Base-by-base conservation (phyloP, 2,113 vertebrate genomes). In the Vulpes lagopus region DNA sequence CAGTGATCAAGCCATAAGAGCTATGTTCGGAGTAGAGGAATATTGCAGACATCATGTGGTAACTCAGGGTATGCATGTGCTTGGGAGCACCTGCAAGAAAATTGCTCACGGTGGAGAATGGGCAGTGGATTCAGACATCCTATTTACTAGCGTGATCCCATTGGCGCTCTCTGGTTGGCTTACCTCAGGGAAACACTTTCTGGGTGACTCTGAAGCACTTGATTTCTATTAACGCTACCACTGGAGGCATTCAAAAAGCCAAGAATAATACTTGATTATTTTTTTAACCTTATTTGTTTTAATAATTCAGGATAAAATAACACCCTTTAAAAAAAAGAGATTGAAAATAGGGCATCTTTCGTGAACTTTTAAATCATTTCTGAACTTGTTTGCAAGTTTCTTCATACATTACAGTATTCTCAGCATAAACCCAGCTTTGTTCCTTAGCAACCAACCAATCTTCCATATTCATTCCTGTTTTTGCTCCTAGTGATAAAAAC, bases 11-110 rank as follows among this genome's bases (percentile, higher is more conserved):
- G 32, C 2, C 19, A 23, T 14, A 14, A 67, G 11, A 57, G 57
- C 10, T 57, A 0, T 10, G 16, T 16, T 30, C 0, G 0, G 25
- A 57, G 14, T 14, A 1, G 30, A 62, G 12, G 38, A 71, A 96
- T 76, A 32, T 27, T 4, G 0, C 22, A 57, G 55, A 53, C 11
- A 9, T 19, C 30, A 64, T 51, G 30, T 27, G 25, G 6, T 43
- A 49, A 64, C 25, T 80, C 30, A 88, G 51, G 20, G 38, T 25
- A 27, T 11, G 14, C 27, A 8, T 8, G n/a, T 20, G 60, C 67
- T 89, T 53, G 32, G 67, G 22, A n/a, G 35, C 8, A 74, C 62
- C 15, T 9, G 5, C 23, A 30, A 84, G 62, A 38, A 84, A 53
- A 69, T 1, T 6, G 2, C 23, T 55, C 14, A 6, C 2, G 8